Base-by-base conservation (phyloP, 2,888 invertebrate genomes). In the Liposcelis brunnea region DNA sequence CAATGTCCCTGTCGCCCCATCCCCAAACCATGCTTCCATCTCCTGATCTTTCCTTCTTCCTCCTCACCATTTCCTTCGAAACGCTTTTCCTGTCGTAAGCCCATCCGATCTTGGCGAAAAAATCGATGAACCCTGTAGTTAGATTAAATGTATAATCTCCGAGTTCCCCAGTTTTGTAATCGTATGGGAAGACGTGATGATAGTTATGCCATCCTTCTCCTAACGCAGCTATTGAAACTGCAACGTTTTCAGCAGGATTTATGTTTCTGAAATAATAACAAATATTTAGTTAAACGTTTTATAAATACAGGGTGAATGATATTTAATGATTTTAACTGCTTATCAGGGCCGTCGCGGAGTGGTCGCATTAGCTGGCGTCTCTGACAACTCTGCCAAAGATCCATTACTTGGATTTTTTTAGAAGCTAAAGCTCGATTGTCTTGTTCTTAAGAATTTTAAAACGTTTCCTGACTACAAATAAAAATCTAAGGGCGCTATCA, bases 201-300 rank as follows among this genome's bases (percentile, higher is more conserved):
- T 78, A 84, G 61, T 84, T 84, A 61, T 84, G 84, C 81, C 81
- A 84, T 12, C 83, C 84, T 57, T 84, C 84, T 1, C 84, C 84
- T 12, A 83, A 60, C 0, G 83, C 78, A 6, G 80, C 75, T 36
- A 83, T 62, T n/a, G 82, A 77, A 1, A 84, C 82, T 4, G 74
- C 64, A 5, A 75, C 59, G 55, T 77, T 82, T 56, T 84, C 83
- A 4, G 76, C 77, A 0, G 84, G 73, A 36, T 74, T 77, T 31
- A 84, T 78, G 49, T 73, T 70, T 56, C 83, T 83, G 56, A 5
- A 61, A 61, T 51, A 42, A 44, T 49, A 45, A 47, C 46, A 44
- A 48, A 47, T 19, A 14, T 26, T 26, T 26, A 26, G 26, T 26
- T 26, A 26, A 6, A 26, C 26, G 26, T n/a, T n/a, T n/a, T n/a